A percentile compares a stretch with the other conserved stretches of the same genome.
These are phyloP conservation scores for Drosophila koepferae DNA, from an alignment of 2,888 invertebrate species.

Conservation along the genomic window DNA sequence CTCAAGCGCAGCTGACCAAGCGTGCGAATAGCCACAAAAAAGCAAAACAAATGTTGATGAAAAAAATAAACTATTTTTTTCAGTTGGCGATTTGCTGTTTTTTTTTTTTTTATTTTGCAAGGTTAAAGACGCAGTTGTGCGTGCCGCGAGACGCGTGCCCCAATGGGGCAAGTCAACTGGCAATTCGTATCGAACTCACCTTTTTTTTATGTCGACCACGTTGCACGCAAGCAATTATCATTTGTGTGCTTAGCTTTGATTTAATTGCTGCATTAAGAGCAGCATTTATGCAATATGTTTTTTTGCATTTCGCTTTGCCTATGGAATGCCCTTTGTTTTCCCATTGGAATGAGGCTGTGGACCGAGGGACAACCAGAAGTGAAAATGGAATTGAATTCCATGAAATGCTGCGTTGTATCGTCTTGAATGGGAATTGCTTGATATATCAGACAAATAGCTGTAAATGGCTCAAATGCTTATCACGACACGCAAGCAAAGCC, in stretches of 20 bases:
- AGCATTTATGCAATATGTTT: constrained; percentile 1
- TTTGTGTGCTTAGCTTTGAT: constrained; percentile 27
- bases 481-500: constrained; percentile 24
- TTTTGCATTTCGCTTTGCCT: neutral
- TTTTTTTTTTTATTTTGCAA: constrained; percentile 39
- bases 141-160: constrained; percentile 49
- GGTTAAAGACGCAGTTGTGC: constrained; percentile 48
- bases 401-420: neutral
- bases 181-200: constrained; percentile 10
- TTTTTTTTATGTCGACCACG: constrained; percentile 1
- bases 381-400: constrained; percentile 15
- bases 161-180: constrained; percentile 15
- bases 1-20: constrained; percentile 26
- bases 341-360: constrained; percentile 46
- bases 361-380: constrained; percentile 48
- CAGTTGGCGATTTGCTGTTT: constrained; percentile 16
- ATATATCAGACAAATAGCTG: constrained; percentile 43
- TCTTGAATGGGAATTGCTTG: constrained; percentile 11
- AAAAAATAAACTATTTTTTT: constrained; percentile 44
- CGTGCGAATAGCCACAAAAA: constrained; percentile 30
- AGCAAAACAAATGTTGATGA: constrained; percentile 28
- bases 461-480: constrained; percentile 67
- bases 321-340: constrained; percentile 37
- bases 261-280: constrained; percentile 44
- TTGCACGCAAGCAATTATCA: constrained; percentile 46